Evolutionary conservation across 2,797 vertebrate genomes (phyloP), one percentile per base, ranked within the genome.

Genomic region (Crocidura indochinensis): DNA sequence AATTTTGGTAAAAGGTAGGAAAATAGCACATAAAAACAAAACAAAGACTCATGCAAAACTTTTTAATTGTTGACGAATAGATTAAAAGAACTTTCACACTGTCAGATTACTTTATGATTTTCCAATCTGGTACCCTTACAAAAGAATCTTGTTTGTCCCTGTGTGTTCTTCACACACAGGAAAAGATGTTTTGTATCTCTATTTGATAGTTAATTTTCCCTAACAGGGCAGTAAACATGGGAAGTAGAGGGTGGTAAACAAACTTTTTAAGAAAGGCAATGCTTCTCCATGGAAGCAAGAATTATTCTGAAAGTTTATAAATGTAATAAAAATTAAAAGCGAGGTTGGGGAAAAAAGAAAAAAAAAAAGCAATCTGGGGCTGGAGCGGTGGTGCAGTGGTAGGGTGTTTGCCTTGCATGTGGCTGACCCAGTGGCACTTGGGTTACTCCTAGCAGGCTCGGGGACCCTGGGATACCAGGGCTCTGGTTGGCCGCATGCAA

Each of bases 21-120:
- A 86, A 93, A 87, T 56, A 84, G 87, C 51, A 81, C 87, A 64
- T 2, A 88, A 65, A 85, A 84, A 44, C 67, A 92, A 92, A 91
- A 74, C 83, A 79, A 89, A 46, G n/a, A 79, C 75, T 75, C 78
- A 24, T 47, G 38, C 65, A 93, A 86, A 88, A 94, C 53, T n/a
- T 73, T 72, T 78, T 69, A 82, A 64, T 10, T 76, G 49, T 73
- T 78, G 87, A 84, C 29, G 81, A 82, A 38, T 5, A 38, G 38
- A 38, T 38, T 38, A 38, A 38, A 38, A 38, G 38, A 5, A 38
- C 38, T 38, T 38, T 38, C 38, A 38, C 38, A 38, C 38, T 38
- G 38, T 5, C 14, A 85, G 29, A 82, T 85, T 92, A 91, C 49
- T 76, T 83, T 53, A 92, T 67, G 62, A 73, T 6, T 14, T 78